A percentile compares a stretch with the other conserved stretches of the same genome.
Conservation (phyloP, 2,797 vertebrate genomes). For the Kryptolebias ocellatus region DNA sequence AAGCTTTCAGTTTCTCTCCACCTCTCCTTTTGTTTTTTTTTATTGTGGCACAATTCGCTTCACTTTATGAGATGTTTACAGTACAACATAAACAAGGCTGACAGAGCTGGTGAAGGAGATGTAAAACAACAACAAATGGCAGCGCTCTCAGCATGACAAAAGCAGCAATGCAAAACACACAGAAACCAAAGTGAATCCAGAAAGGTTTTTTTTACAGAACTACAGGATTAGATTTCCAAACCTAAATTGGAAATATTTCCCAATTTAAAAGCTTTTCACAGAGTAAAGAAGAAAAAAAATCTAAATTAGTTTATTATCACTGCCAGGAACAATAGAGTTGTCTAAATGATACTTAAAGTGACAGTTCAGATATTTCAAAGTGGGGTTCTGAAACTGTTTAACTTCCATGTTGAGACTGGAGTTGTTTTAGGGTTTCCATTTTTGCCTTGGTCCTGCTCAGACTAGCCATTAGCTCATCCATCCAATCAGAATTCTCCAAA, state of each 20-base stretch:
- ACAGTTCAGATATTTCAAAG: too few species aligned
- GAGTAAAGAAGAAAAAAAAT: conserved; percentile 16
- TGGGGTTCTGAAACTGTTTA: too few species aligned
- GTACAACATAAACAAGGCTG: conserved; percentile 42
- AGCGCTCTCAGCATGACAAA: conserved; percentile 39
- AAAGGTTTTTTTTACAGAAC: conserved; percentile 55
- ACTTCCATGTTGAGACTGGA: too few species aligned
- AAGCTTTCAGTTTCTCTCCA: conserved; percentile 6
- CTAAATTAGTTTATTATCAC: not conserved
- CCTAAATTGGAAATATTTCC: conserved; percentile 25
- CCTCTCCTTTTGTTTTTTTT: not conserved
- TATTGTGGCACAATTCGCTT: conserved; percentile 31
- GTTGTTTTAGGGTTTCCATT: too few species aligned
- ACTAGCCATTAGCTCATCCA: too few species aligned
- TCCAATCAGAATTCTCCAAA: too few species aligned
- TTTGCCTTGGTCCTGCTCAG: too few species aligned
- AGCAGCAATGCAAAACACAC: conserved; percentile 45
- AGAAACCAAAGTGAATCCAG: conserved; percentile 49
- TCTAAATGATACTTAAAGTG: too few species aligned
- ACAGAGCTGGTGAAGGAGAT: conserved; percentile 43
- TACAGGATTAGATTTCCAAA: conserved; percentile 28
- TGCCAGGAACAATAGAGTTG: not conserved
- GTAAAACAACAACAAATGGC: conserved; percentile 52
- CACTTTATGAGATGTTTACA: conserved; percentile 40
- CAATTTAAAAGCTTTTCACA: not conserved